These are phyloP conservation scores for Entomyzon cyanotis DNA, from an alignment of 2,113 vertebrate species.

Conservation along the genomic window DNA sequence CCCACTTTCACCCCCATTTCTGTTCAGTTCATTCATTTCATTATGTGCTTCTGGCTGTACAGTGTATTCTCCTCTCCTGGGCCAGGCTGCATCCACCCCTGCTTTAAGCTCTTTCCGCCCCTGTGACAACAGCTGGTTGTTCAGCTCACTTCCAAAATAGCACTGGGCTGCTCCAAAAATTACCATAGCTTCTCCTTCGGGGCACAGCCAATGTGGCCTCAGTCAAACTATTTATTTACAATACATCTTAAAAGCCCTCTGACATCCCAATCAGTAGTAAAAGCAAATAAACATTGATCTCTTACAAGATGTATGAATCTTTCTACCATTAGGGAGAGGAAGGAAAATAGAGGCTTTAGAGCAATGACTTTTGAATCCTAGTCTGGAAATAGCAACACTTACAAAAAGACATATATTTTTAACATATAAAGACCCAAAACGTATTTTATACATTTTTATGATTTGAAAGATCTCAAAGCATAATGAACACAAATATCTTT, in stretches of 20 bases:
- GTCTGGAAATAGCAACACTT: neutral
- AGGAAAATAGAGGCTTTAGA: neutral
- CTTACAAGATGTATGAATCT: neutral
- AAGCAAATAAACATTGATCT: conserved; percentile 29
- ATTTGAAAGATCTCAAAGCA: neutral
- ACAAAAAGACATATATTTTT: neutral
- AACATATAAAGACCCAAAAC: neutral
- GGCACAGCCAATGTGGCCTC: neutral
- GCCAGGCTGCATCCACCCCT: neutral
- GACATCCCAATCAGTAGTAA: neutral
- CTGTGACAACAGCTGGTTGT: neutral
- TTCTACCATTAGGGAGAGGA: neutral
- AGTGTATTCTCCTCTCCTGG: neutral
- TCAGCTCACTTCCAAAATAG: neutral
- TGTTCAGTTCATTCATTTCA: neutral
- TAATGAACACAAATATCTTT: neutral
- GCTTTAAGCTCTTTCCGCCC: neutral
- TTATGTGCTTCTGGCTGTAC: neutral
- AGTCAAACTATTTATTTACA: conserved; percentile 7
- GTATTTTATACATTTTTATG: neutral
- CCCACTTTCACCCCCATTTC: neutral
- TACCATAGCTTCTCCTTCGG: neutral
- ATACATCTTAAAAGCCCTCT: neutral
- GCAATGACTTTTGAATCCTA: neutral
- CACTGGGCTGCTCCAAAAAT: neutral